These are phyloP conservation scores for Gymnogyps californianus DNA, from an alignment of 2,113 vertebrate genomes.

Conservation along the genomic window DNA sequence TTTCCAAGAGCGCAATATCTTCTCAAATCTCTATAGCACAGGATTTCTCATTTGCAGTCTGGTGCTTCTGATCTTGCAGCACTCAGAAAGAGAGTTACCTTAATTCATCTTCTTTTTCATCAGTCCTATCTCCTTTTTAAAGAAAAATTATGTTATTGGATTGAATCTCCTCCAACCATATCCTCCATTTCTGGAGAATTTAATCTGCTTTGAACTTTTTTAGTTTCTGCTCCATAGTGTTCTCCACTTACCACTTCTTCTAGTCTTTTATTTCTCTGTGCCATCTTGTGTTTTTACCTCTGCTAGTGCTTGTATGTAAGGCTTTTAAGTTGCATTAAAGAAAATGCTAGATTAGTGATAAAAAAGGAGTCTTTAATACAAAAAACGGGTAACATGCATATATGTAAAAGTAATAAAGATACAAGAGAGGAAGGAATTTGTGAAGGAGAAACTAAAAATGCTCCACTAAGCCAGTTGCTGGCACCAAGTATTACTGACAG, in stretches of 20 bases:
- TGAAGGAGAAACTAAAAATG: not conserved
- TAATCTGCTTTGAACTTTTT: not conserved
- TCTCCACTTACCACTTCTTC: not conserved
- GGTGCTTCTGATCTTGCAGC: not conserved
- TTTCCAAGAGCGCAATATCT: not conserved
- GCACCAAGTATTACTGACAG: not conserved
- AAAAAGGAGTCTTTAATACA: not conserved
- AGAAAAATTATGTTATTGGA: not conserved
- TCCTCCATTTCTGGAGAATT: not conserved
- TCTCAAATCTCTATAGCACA: not conserved
- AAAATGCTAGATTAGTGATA: not conserved
- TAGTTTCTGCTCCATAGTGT: not conserved
- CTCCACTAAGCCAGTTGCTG: not conserved
- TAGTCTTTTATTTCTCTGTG: not conserved
- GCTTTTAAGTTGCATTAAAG: not conserved
- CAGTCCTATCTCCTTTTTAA: not conserved
- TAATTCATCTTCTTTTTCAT: constrained; percentile 23
- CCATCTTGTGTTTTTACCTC: not conserved
- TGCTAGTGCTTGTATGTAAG: not conserved
- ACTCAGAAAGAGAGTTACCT: not conserved
- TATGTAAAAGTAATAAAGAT: not conserved
- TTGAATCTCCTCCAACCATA: not conserved
- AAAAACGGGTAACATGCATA: not conserved
- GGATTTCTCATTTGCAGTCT: constrained; percentile 32
- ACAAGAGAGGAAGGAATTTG: not conserved